Evolutionary conservation across 2,888 invertebrate genomes (phyloP).

Genomic region (Macrophya annulata): DNA sequence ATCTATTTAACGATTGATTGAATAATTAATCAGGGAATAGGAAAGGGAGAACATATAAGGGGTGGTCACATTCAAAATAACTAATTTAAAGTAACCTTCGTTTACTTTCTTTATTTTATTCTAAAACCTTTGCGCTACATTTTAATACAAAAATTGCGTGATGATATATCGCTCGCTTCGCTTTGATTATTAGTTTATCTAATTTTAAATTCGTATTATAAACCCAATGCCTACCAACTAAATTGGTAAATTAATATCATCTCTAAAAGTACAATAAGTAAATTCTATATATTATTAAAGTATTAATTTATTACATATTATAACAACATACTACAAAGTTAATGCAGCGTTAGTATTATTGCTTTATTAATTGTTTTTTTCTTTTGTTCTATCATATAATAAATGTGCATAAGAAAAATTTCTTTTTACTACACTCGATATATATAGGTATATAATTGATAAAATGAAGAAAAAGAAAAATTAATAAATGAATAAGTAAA

Average conservation of each 20-base stretch:
- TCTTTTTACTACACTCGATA: not conserved
- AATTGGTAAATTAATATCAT: slow-evolving; percentile 46
- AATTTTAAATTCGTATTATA: slow-evolving; percentile 10
- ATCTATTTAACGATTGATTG: not conserved
- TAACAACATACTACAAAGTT: slow-evolving; percentile 46
- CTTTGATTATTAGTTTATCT: slow-evolving; percentile 16
- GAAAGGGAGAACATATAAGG: slow-evolving; percentile 45
- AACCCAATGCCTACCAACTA: slow-evolving; percentile 41
- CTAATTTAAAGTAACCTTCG: slow-evolving; percentile 73
- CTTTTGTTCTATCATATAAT: not conserved
- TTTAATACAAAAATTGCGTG: slow-evolving; percentile 66
- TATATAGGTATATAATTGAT: not conserved
- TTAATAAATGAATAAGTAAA: not conserved
- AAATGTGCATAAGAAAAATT: slow-evolving; percentile 24
- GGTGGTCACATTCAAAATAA: slow-evolving; percentile 73
- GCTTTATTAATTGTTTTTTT: slow-evolving; percentile 4
- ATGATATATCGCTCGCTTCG: slow-evolving; percentile 30
- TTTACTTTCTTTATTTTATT: slow-evolving; percentile 75
- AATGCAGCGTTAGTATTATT: slow-evolving; percentile 37
- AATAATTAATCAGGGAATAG: slow-evolving; percentile 22
- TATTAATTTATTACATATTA: slow-evolving; percentile 48
- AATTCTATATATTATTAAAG: slow-evolving; percentile 28
- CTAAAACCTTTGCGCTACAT: slow-evolving; percentile 72
- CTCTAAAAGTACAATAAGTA: slow-evolving; percentile 50
- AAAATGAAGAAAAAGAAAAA: slow-evolving; percentile 21